These are phyloP conservation scores for Oreochromis niloticus DNA, from an alignment of 2,113 vertebrate genomes.

Conservation along the genomic window DNA sequence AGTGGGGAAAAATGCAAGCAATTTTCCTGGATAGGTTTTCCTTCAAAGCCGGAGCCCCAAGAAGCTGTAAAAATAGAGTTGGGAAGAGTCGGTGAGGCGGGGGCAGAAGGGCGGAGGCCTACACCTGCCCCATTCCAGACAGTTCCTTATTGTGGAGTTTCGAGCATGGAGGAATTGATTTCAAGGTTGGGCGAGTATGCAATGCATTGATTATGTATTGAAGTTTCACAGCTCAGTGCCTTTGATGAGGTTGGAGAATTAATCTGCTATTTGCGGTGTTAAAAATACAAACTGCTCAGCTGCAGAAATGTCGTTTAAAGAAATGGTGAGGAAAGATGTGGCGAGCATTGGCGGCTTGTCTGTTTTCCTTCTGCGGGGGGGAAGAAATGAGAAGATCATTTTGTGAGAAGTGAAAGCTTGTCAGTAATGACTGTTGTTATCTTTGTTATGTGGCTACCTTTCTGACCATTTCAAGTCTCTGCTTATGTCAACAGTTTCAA, in stretches of 20 bases:
- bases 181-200: conserved; percentile 9
- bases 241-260: conserved; percentile 32
- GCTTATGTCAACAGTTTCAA: conserved; percentile 23
- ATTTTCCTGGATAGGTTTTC: conserved; percentile 66
- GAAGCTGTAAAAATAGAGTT: conserved; percentile 61
- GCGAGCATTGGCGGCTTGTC: not conserved
- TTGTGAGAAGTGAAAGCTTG: conserved; percentile 19
- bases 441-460: conserved; percentile 5
- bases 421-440: conserved; percentile 19
- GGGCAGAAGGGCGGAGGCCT: conserved; percentile 4
- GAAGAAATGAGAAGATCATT: conserved; percentile 15
- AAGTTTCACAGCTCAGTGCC: not conserved
- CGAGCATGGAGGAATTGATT: conserved; percentile 13
- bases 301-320: not conserved
- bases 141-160: conserved; percentile 23
- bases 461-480: not conserved
- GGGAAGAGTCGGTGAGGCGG: not conserved
- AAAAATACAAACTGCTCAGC: conserved; percentile 20
- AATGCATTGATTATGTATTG: conserved; percentile 23
- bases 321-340: not conserved
- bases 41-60: conserved; percentile 61
- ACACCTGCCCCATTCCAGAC: conserved; percentile 48
- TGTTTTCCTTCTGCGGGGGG: not conserved
- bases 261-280: conserved; percentile 24
- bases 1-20: conserved; percentile 55